Evolutionary conservation across 2,888 invertebrate species (phyloP).

Genomic region (Melanchra persicariae): DNA sequence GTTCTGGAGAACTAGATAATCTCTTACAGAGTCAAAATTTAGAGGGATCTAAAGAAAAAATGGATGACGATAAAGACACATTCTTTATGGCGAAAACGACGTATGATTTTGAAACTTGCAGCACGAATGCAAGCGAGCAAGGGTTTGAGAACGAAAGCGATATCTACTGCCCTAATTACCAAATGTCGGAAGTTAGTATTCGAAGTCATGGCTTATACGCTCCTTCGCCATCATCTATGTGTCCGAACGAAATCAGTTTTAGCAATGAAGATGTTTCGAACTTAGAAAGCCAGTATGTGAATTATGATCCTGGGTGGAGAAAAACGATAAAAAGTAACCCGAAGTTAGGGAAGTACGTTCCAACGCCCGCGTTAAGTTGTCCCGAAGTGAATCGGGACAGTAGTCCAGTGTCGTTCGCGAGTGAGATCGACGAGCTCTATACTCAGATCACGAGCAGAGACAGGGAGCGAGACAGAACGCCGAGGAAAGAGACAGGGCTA

Average conservation of each 20-base stretch:
- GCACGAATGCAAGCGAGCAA: slow-evolving; percentile 87
- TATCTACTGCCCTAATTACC: slow-evolving; percentile 91
- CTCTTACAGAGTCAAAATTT: slow-evolving; percentile 77
- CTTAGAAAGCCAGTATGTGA: slow-evolving; percentile 89
- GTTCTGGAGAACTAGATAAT: slow-evolving; percentile 79
- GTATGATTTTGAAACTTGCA: slow-evolving; percentile 87
- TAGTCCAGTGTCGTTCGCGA: slow-evolving; percentile 86
- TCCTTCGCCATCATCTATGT: slow-evolving; percentile 90
- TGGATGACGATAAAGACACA: slow-evolving; percentile 83
- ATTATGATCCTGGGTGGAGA: slow-evolving; percentile 90
- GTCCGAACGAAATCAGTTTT: slow-evolving; percentile 88
- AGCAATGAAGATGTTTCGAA: slow-evolving; percentile 88
- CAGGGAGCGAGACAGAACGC: slow-evolving; percentile 80
- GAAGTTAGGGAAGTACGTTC: slow-evolving; percentile 84
- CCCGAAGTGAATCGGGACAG: slow-evolving; percentile 86
- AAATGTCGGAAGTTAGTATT: slow-evolving; percentile 92
- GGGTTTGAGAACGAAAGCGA: slow-evolving; percentile 91
- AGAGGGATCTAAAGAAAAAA: slow-evolving; percentile 79
- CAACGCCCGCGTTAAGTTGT: slow-evolving; percentile 85
- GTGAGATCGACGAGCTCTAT: slow-evolving; percentile 93
- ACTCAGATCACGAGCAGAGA: slow-evolving; percentile 92
- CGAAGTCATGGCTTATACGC: slow-evolving; percentile 92
- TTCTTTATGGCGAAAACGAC: slow-evolving; percentile 86
- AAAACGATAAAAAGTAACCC: slow-evolving; percentile 86
- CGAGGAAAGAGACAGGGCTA: slow-evolving; percentile 77